These are phyloP conservation scores for Pandemis corylana DNA, from an alignment of 2,888 invertebrate species.

Conservation along the genomic window DNA sequence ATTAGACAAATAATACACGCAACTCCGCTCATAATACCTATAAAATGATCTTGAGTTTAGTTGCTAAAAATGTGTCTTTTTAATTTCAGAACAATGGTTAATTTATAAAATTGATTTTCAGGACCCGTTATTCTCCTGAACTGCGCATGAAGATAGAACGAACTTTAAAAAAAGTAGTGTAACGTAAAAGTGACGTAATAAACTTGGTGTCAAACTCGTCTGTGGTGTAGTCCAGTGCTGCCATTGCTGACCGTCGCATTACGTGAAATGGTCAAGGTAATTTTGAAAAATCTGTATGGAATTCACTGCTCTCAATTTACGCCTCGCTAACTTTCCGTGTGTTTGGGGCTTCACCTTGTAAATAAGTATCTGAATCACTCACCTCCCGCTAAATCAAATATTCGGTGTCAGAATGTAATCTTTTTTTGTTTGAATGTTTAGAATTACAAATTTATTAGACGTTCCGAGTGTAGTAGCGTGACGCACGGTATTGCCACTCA, in stretches of 20 bases:
- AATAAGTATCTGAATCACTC: slow-evolving; percentile 77
- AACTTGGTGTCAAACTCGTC: slow-evolving; percentile 62
- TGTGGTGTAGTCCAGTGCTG: slow-evolving; percentile 62
- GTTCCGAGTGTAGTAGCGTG: slow-evolving; percentile 47
- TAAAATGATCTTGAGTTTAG: neutral
- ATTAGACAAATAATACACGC: no score
- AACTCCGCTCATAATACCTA: no score
- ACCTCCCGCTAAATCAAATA: slow-evolving; percentile 64
- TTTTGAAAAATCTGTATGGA: slow-evolving; percentile 68
- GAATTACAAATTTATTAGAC: slow-evolving; percentile 56
- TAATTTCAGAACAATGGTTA: slow-evolving; percentile 7
- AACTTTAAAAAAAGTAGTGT: slow-evolving; percentile 68
- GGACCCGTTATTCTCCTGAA: slow-evolving; percentile 79
- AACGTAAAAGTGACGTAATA: slow-evolving; percentile 67
- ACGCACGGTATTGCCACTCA: slow-evolving; percentile 22
- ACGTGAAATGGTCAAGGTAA: slow-evolving; percentile 85
- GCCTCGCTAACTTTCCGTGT: slow-evolving; percentile 77
- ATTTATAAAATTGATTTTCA: slow-evolving; percentile 74
- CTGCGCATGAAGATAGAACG: slow-evolving; percentile 71
- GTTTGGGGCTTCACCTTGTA: slow-evolving; percentile 77
- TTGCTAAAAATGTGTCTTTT: neutral
- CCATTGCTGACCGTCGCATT: slow-evolving; percentile 68
- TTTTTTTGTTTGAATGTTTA: slow-evolving; percentile 59
- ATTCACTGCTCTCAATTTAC: slow-evolving; percentile 75
- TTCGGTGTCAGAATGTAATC: slow-evolving; percentile 53